phyloP scores from a whole-genome alignment of 2,888 invertebrate genomes.

The Eremobia ochroleuca region DNA sequence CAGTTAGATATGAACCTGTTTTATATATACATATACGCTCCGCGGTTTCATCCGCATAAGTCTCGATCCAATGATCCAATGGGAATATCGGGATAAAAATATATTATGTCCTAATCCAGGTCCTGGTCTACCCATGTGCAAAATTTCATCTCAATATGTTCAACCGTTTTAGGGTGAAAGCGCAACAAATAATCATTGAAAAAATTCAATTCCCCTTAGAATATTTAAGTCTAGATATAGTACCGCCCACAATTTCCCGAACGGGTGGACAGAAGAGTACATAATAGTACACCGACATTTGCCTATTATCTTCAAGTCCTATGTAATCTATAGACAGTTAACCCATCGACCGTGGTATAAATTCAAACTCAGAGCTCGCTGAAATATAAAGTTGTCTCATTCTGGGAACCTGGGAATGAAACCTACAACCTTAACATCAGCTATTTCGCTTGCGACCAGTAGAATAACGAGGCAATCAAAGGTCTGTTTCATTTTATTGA shows the following conservation, averaged over 20 bases:
- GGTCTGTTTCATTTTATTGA: not conserved
- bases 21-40: too few relatives aligned
- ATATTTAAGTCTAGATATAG: too few relatives aligned
- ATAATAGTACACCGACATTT: not conserved
- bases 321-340: not conserved
- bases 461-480: not conserved
- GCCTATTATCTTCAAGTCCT: not conserved
- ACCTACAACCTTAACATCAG: not conserved
- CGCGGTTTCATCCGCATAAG: too few relatives aligned
- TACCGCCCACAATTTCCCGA: too few relatives aligned
- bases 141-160: too few relatives aligned
- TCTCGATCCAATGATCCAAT: too few relatives aligned
- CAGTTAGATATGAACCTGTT: not conserved
- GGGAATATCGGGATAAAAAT: too few relatives aligned
- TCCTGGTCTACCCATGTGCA: too few relatives aligned
- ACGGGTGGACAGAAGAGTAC: not conserved
- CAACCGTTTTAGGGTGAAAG: too few relatives aligned
- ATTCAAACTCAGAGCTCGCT: not conserved
- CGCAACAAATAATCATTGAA: too few relatives aligned
- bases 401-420: not conserved
- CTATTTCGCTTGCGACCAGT: not conserved
- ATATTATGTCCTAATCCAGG: too few relatives aligned
- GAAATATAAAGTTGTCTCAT: not conserved
- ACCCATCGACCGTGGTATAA: not conserved
- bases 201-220: too few relatives aligned